Conservation (phyloP, 2,888 invertebrate species). For the Chalcosyrphus nemorum region DNA sequence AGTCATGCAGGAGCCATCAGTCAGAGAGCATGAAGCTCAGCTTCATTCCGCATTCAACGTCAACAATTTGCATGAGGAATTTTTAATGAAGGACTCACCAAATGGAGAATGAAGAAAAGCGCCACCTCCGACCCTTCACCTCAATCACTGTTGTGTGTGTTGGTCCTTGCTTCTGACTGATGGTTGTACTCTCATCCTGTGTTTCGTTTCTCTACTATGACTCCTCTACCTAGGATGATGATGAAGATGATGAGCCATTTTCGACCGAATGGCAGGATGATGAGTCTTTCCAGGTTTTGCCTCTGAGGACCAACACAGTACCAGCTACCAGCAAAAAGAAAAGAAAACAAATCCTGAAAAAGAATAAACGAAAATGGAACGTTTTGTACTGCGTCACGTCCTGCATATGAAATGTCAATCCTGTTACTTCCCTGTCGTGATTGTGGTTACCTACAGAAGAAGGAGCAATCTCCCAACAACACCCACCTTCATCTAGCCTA, state of each 20-base stretch:
- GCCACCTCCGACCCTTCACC: constrained; percentile 43
- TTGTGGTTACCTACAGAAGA: constrained; percentile 53
- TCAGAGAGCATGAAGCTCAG: constrained; percentile 51
- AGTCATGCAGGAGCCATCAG: constrained; percentile 58
- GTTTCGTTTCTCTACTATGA: constrained; percentile 6
- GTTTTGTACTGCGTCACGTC: constrained; percentile 66
- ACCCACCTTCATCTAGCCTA: not conserved
- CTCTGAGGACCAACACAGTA: constrained; percentile 39
- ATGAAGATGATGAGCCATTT: constrained; percentile 70
- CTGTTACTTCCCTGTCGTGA: constrained; percentile 56
- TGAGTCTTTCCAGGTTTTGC: constrained; percentile 47
- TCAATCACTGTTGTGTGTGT: constrained; percentile 38
- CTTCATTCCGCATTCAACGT: constrained; percentile 67
- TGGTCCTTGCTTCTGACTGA: not conserved
- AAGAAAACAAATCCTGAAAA: not conserved
- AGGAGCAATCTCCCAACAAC: not conserved
- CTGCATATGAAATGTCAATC: constrained; percentile 65
- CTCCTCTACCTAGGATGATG: constrained; percentile 49
- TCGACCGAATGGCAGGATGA: constrained; percentile 51
- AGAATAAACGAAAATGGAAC: constrained; percentile 47
- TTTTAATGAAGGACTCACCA: constrained; percentile 68
- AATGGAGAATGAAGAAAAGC: constrained; percentile 45
- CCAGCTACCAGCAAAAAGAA: constrained; percentile 3
- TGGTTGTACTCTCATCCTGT: too few species aligned
- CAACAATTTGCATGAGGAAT: constrained; percentile 71